Conservation (phyloP, 1,140 invertebrate species). For the Lepidurus packardi region DNA sequence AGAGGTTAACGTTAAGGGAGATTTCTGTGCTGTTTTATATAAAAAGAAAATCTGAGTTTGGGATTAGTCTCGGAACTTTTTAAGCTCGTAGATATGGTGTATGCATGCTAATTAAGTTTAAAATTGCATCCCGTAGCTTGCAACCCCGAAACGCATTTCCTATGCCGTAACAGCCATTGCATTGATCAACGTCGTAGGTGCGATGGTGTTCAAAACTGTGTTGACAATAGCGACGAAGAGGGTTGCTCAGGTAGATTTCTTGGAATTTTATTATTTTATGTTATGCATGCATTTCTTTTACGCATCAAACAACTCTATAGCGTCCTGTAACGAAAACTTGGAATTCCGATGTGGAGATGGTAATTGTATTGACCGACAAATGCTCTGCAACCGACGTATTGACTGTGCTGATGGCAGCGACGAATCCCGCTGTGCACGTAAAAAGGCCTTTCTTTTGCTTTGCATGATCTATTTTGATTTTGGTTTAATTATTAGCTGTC, state of each 20-base stretch:
- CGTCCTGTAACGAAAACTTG: not conserved
- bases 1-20: too few species aligned
- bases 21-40: too few species aligned
- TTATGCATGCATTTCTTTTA: not conserved
- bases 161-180: slow-evolving; percentile 48
- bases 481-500: not conserved
- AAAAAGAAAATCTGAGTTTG: too few species aligned
- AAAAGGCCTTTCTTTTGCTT: not conserved
- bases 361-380: slow-evolving; percentile 38
- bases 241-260: not conserved
- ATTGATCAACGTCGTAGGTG: slow-evolving; percentile 52
- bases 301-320: slow-evolving; percentile 40
- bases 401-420: slow-evolving; percentile 84
- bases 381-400: slow-evolving; percentile 55
- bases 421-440: slow-evolving; percentile 63
- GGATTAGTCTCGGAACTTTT: too few species aligned
- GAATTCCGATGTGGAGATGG: slow-evolving; percentile 26
- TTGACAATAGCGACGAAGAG: slow-evolving; percentile 64
- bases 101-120: too few species aligned
- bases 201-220: slow-evolving; percentile 62
- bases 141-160: slow-evolving; percentile 49
- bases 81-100: too few species aligned
- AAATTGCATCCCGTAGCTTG: slow-evolving; percentile 34
- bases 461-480: slow-evolving; percentile 1
- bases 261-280: not conserved